These are phyloP conservation scores for Muscina levida DNA, from an alignment of 2,888 invertebrate genomes.

Conservation along the genomic window DNA sequence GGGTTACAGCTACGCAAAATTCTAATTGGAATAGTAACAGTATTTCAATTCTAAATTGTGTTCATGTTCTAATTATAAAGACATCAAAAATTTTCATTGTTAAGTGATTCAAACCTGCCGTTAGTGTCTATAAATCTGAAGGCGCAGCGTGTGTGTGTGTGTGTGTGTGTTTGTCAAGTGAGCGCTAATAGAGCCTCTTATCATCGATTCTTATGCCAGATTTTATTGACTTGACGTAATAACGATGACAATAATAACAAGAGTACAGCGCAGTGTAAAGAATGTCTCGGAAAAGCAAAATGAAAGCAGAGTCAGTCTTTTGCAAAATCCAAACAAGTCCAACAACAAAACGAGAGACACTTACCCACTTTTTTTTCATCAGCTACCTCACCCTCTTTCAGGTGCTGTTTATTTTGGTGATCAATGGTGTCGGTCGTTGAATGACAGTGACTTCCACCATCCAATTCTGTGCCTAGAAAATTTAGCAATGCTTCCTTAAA, in stretches of 20 bases:
- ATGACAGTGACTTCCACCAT: slow-evolving; percentile 64
- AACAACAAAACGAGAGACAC: slow-evolving; percentile 27
- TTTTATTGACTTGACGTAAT: slow-evolving; percentile 23
- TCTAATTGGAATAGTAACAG: no score
- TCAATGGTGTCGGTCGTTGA: slow-evolving; percentile 37
- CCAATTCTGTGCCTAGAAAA: slow-evolving; percentile 83
- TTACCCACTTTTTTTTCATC: slow-evolving; percentile 57
- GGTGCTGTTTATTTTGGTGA: neutral
- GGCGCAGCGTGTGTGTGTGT: no score
- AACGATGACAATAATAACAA: neutral
- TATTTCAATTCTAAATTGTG: no score
- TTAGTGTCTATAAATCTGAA: no score
- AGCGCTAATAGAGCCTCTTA: no score
- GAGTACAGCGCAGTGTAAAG: neutral
- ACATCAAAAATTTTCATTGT: no score
- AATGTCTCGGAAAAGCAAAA: neutral
- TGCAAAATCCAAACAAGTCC: no score
- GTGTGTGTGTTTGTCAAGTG: no score
- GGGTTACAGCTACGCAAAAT: no score
- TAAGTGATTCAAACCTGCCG: no score
- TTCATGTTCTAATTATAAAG: no score
- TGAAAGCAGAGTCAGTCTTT: no score
- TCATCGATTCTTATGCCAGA: neutral
- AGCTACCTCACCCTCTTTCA: slow-evolving; percentile 7
- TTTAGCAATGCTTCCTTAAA: slow-evolving; percentile 88